A percentile compares a stretch with the other conserved stretches of the same genome.
phyloP scores from a whole-genome alignment of 2,797 vertebrate genomes.

The Harpagifer antarcticus region DNA sequence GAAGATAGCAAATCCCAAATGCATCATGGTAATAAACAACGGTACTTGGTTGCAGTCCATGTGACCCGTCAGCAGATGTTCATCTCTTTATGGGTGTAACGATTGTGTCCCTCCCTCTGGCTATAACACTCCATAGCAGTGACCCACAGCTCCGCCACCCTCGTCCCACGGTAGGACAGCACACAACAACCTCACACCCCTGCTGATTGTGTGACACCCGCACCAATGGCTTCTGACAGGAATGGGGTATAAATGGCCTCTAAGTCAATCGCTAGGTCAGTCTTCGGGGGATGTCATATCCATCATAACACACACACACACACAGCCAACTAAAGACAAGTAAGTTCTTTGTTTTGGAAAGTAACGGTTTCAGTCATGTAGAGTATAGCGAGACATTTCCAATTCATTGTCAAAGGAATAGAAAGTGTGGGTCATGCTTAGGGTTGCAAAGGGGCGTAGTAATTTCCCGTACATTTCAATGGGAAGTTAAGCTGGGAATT shows the following conservation, averaged over 20 bases:
- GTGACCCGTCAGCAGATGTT: conserved; percentile 56
- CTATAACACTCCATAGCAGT: conserved; percentile 45
- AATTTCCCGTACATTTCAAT: no score
- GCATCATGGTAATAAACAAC: conserved; percentile 42
- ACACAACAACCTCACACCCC: conserved; percentile 49
- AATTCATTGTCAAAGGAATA: no score
- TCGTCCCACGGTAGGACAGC: conserved; percentile 17
- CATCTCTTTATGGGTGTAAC: conserved; percentile 41
- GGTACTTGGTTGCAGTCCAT: conserved; percentile 1
- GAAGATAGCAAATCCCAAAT: conserved; percentile 63
- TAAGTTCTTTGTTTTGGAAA: neutral
- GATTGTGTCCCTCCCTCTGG: conserved; percentile 50
- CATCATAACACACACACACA: conserved; percentile 50
- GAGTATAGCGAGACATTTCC: no score
- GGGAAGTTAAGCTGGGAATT: no score
- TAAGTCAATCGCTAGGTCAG: conserved; percentile 76
- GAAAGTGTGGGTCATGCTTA: no score
- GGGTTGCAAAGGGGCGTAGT: no score
- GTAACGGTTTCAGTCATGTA: neutral
- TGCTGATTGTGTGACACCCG: conserved; percentile 64
- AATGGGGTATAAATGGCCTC: conserved; percentile 67
- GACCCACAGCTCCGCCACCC: conserved; percentile 32
- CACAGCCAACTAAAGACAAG: conserved; percentile 2
- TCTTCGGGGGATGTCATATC: conserved; percentile 61
- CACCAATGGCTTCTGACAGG: conserved; percentile 67